Evolutionary conservation across 2,113 vertebrate species (phyloP).

Genomic region (Paratilapia polleni): DNA sequence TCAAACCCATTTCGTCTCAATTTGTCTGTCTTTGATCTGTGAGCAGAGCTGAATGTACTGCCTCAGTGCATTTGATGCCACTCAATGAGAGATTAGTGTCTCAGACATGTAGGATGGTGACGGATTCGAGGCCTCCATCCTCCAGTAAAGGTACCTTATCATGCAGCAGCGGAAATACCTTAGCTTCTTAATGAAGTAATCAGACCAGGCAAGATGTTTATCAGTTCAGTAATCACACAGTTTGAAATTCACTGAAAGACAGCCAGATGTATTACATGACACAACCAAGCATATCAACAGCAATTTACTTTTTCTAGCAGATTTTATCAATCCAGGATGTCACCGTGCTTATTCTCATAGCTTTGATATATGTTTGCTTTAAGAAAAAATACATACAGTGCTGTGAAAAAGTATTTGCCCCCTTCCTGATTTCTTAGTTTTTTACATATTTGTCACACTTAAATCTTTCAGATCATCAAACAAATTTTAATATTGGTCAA

Average conservation of each 20-base stretch:
- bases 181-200: conserved; percentile 61
- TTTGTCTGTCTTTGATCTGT: conserved; percentile 40
- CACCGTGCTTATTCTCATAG: neutral
- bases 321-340: neutral
- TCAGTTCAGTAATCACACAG: conserved; percentile 56
- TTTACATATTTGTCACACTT: too few relatives aligned
- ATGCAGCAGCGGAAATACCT: conserved; percentile 30
- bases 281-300: conserved; percentile 27
- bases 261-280: conserved; percentile 28
- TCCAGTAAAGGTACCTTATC: conserved; percentile 17
- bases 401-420: too few relatives aligned
- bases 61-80: conserved; percentile 7
- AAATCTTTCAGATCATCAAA: too few relatives aligned
- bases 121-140: conserved; percentile 19
- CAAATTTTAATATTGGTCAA: too few relatives aligned
- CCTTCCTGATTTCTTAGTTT: too few relatives aligned
- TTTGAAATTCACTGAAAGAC: conserved; percentile 28
- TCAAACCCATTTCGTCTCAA: conserved; percentile 25
- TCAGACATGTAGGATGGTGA: conserved; percentile 33
- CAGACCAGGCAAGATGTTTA: conserved; percentile 56
- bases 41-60: conserved; percentile 31
- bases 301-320: conserved; percentile 5
- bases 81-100: conserved; percentile 37
- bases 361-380: neutral
- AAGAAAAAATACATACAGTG: too few relatives aligned